Evolutionary conservation across 1,140 invertebrate genomes (phyloP), one percentile per base, ranked within the genome.

Genomic region (Drosophila guanche): DNA sequence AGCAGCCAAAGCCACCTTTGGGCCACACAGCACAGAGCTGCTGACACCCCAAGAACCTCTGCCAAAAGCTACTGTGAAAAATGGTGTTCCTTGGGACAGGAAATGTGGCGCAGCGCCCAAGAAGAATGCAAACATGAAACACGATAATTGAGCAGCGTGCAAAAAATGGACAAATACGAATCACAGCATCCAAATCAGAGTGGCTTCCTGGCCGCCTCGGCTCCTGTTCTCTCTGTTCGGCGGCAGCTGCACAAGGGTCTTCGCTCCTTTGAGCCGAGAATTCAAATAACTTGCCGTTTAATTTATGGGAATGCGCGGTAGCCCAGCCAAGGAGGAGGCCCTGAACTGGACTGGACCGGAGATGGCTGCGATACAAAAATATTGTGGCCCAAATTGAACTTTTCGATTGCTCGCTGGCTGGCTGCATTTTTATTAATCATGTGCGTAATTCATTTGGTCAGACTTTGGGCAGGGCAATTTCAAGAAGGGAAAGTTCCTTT

Each of bases 91-190:
- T 78, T 20, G 16, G 79, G 83, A 83, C 83, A 86, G 83, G 83
- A 86, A 86, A 88, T 66, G 73, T 73, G 76, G 43, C 52, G 20
- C 50, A 23, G 20, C 7, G 78, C 72, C 67, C 58, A 60, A 65
- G 74, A 79, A 73, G 83, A 88, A 86, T 78, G 83, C 83, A 86
- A 86, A 86, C 83, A 86, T 78, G 83, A 86, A 88, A 86, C 81
- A 86, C 81, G 83, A 86, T 86, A 86, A 86, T 86, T 86, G 83
- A 86, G 83, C 78, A 81, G 83, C 83, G 83, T 86, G 83, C 83
- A 86, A 86, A 86, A 86, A 86, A 88, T 83, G 83, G 83, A 88
- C 83, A 86, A 86, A 86, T 86, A 86, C 83, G 83, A 86, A 86
- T 86, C 88, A 86, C 83, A 79, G 83, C 83, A 86, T 88, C 83